phyloP scores from a whole-genome alignment of 2,888 invertebrate species.

The Oxyteleia sp. region DNA sequence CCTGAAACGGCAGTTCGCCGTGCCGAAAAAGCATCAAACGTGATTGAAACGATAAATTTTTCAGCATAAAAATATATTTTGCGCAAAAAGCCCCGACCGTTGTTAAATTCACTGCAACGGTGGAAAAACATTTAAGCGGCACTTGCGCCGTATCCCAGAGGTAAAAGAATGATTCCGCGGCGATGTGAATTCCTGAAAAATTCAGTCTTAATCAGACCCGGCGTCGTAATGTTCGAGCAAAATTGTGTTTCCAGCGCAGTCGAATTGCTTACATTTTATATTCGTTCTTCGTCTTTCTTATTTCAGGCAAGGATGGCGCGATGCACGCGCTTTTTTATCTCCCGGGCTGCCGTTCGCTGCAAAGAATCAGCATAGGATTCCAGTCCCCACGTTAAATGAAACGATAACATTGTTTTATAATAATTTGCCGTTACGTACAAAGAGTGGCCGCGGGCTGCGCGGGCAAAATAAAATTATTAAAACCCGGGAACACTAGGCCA shows the following conservation, averaged over 20 bases:
- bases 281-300: slow-evolving; percentile 64
- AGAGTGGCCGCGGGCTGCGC: slow-evolving; percentile 44
- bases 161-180: slow-evolving; percentile 51
- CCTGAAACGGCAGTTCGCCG: slow-evolving; percentile 11
- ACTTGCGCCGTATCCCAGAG: slow-evolving; percentile 41
- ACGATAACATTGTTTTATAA: slow-evolving; percentile 83
- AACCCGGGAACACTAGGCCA: not conserved
- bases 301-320: slow-evolving; percentile 54
- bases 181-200: slow-evolving; percentile 67
- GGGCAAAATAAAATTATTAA: slow-evolving; percentile 74
- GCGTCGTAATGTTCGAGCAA: slow-evolving; percentile 56
- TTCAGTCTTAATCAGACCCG: slow-evolving; percentile 69
- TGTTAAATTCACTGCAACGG: slow-evolving; percentile 12
- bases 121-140: slow-evolving; percentile 48
- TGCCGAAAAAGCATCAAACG: slow-evolving; percentile 13
- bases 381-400: slow-evolving; percentile 76
- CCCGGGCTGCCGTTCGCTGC: slow-evolving; percentile 6
- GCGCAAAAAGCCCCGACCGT: slow-evolving; percentile 6
- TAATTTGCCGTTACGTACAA: slow-evolving; percentile 77
- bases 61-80: slow-evolving; percentile 32
- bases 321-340: slow-evolving; percentile 41
- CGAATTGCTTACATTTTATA: slow-evolving; percentile 73
- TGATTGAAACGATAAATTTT: slow-evolving; percentile 33
- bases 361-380: slow-evolving; percentile 48
- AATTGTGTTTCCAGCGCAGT: slow-evolving; percentile 50